These are phyloP conservation scores for Linnaemya vulpina DNA, from an alignment of 2,888 invertebrate species.

Conservation along the genomic window DNA sequence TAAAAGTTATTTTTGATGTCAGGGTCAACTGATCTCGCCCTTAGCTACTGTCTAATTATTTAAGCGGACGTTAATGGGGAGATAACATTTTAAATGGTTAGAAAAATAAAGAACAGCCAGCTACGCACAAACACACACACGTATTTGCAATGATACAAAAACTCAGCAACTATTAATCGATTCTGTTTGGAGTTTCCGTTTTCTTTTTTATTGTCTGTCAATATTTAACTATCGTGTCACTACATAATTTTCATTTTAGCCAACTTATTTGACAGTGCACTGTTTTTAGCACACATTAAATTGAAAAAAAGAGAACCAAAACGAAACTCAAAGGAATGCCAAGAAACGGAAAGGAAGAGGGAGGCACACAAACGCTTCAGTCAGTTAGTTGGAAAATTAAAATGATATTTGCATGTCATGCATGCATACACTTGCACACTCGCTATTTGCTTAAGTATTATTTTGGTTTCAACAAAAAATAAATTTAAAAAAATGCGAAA, in stretches of 20 bases:
- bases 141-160: constrained; percentile 19
- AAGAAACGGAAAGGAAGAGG: background rate
- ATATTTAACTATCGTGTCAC: constrained; percentile 68
- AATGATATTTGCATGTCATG: constrained; percentile 68
- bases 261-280: constrained; percentile 17
- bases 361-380: constrained; percentile 11
- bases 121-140: constrained; percentile 24
- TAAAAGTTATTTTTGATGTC: no score
- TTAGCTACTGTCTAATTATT: background rate
- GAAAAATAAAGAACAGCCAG: background rate
- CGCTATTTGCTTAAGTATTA: constrained; percentile 27
- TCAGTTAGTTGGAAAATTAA: constrained; percentile 58
- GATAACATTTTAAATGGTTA: constrained; percentile 5
- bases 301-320: background rate
- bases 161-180: constrained; percentile 75
- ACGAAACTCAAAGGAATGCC: background rate
- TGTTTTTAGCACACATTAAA: constrained; percentile 11
- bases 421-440: constrained; percentile 48
- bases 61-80: background rate
- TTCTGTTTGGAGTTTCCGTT: constrained; percentile 74
- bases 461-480: constrained; percentile 10
- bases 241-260: constrained; percentile 78
- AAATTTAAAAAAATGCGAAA: constrained; percentile 5
- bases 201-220: constrained; percentile 6
- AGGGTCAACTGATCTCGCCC: background rate